Evolutionary conservation across 1,140 invertebrate species (phyloP).

Genomic region (Polyergus mexicanus): DNA sequence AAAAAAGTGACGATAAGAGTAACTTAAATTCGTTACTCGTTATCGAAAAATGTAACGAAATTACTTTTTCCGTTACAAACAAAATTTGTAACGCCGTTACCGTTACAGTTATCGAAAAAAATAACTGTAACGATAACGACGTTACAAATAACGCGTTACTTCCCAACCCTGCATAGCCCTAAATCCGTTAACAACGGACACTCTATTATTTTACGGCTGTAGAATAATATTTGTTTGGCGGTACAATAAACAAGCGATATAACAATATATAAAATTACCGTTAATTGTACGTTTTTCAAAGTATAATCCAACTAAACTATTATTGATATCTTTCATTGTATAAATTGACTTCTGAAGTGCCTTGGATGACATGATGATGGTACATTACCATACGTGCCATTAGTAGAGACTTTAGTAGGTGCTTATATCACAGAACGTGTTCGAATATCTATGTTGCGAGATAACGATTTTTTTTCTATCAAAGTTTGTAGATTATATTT

Average conservation of each 20-base stretch:
- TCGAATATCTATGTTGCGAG: conserved; percentile 36
- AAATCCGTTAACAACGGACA: conserved; percentile 4
- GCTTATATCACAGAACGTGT: conserved; percentile 37
- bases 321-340: conserved; percentile 68
- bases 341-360: conserved; percentile 70
- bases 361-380: conserved; percentile 76
- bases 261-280: conserved; percentile 27
- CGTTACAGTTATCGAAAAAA: no score
- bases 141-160: no score
- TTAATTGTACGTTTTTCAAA: conserved; percentile 53
- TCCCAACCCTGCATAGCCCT: background rate
- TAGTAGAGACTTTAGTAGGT: conserved; percentile 20
- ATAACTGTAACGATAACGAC: no score
- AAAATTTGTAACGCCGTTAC: no score
- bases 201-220: background rate
- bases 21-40: no score
- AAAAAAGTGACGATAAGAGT: no score
- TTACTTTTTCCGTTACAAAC: no score
- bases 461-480: background rate
- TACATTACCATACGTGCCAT: conserved; percentile 52
- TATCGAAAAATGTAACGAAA: no score
- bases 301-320: conserved; percentile 39
- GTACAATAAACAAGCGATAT: conserved; percentile 8
- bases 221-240: background rate
- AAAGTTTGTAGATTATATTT: background rate